Base-by-base conservation (phyloP, 1,140 invertebrate species). In the Papilio glaucus region DNA sequence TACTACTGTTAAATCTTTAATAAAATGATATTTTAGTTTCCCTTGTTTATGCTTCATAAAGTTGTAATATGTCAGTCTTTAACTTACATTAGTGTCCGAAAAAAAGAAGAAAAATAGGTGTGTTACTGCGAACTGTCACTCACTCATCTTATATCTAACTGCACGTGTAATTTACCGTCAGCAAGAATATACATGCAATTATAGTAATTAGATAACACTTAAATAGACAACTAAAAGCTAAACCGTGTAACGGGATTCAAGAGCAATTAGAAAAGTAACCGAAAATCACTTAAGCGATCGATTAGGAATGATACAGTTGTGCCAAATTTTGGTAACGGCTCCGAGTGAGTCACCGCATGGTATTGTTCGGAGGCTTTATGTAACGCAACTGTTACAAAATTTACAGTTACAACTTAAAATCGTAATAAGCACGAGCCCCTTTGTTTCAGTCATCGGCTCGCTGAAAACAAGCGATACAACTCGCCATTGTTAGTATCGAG, bases 371-470 rank as follows among this genome's bases (percentile, higher is more conserved):
- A 12, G 57, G 77, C 85, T 91, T 89, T 89, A 89, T 88, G 85
- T 87, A 90, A 90, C 82, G 71, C 80, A 82, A 88, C 84, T 89
- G 87, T 88, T 88, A 88, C 83, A 85, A 87, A 85, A 89, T 90
- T 78, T 88, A 88, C 88, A 85, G 88, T 90, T 89, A 86, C 77
- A 82, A 68, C 72, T 82, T 77, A 70, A 75, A 53, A 89, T 76
- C 77, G 83, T 84, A 86, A 88, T 84, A 85, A 82, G 79, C 73
- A 68, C 75, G 72, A 70, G 45, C 45, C 78, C 74, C 78, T 87
- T 90, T 89, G 87, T 90, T 85, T 85, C 82, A 81, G 77, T 67
- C 42, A 74, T n/a, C n/a, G n/a, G 73, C 78, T 81, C 75, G 71
- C 73, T 85, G 83, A 84, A 85, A 85, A 84, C 76, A 86, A 78